phyloP scores from a whole-genome alignment of 2,888 invertebrate genomes.

The Amphimallon solstitiale region DNA sequence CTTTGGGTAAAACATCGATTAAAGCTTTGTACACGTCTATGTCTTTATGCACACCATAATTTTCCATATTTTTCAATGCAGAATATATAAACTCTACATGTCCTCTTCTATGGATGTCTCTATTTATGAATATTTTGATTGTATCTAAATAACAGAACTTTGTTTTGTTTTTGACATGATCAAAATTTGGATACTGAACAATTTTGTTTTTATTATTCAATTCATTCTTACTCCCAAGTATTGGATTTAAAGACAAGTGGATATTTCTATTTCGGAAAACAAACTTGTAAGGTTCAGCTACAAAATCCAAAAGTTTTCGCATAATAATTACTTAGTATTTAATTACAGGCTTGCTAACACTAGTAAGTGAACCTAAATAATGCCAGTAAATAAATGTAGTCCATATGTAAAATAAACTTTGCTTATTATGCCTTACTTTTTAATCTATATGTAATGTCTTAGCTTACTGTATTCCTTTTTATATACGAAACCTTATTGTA shows the following conservation, averaged over 20 bases:
- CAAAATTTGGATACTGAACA: background rate
- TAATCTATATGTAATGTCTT: no score
- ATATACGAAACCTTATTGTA: no score
- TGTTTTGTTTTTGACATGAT: constrained; percentile 65
- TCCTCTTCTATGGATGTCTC: constrained; percentile 78
- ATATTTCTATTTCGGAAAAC: constrained; percentile 11
- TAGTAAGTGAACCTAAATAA: no score
- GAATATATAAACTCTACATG: constrained; percentile 95
- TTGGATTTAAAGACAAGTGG: constrained; percentile 19
- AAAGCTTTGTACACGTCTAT: constrained; percentile 86
- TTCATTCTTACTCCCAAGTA: background rate
- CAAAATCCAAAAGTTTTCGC: no score
- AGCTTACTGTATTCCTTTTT: no score
- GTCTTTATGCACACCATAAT: constrained; percentile 89
- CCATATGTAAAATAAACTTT: no score
- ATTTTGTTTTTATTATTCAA: background rate
- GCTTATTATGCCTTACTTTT: no score
- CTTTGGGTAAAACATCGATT: constrained; percentile 88
- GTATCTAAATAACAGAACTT: constrained; percentile 77
- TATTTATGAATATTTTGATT: constrained; percentile 77
- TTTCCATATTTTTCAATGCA: constrained; percentile 87
- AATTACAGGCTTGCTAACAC: no score
- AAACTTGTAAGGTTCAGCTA: no score
- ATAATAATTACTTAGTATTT: no score
- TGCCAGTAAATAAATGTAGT: no score